Conservation (phyloP, 2,797 vertebrate species). For the Prionace glauca region DNA sequence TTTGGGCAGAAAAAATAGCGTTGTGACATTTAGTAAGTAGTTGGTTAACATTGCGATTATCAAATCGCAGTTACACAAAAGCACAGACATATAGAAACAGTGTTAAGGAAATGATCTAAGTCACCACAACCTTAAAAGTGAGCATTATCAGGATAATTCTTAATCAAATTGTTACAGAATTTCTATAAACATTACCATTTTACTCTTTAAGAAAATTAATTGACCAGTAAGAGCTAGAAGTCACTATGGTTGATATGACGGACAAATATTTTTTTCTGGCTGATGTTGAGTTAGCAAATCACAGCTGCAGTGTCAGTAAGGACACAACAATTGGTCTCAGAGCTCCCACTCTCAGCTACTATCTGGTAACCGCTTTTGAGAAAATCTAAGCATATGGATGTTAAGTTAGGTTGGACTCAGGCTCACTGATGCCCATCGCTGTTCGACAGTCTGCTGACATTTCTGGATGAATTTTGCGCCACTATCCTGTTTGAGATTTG, state of each 20-base stretch:
- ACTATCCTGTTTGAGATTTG: not conserved
- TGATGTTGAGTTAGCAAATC: not conserved
- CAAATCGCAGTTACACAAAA: not conserved
- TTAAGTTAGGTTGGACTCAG: not conserved
- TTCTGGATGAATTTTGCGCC: not conserved
- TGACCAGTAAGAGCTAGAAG: not conserved
- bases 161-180: not conserved
- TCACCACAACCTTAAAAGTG: not conserved
- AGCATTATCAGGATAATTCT: not conserved
- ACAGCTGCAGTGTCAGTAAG: not conserved
- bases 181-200: not conserved
- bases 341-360: not conserved
- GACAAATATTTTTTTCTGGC: too few relatives aligned
- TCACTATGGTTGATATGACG: not conserved
- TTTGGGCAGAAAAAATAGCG: not conserved
- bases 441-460: not conserved
- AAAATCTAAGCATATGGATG: not conserved
- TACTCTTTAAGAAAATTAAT: not conserved
- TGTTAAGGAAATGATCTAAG: not conserved
- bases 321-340: not conserved
- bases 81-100: not conserved
- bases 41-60: not conserved
- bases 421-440: not conserved
- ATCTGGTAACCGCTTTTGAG: not conserved
- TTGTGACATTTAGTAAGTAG: not conserved